Evolutionary conservation across 1,140 invertebrate genomes (phyloP).

Genomic region (Diorhabda elongata): DNA sequence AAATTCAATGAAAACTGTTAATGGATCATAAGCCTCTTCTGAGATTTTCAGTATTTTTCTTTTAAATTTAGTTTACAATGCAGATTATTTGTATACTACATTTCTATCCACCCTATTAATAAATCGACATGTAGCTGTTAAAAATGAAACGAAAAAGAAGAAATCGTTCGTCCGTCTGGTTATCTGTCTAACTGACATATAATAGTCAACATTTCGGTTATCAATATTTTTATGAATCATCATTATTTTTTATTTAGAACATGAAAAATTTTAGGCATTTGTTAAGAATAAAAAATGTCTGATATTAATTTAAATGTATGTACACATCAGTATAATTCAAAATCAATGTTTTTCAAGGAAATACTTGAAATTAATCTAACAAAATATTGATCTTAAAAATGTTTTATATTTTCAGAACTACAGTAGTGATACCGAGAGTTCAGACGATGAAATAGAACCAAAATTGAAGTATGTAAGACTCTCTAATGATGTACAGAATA

Average conservation of each 20-base stretch:
- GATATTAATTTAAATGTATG: constrained; percentile 23
- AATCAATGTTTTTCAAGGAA: neutral
- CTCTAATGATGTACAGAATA: constrained; percentile 79
- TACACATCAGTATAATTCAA: neutral
- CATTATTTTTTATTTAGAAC: constrained; percentile 10
- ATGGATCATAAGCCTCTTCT: no score
- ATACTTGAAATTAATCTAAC: neutral
- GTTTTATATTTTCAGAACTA: constrained; percentile 35
- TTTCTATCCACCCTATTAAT: neutral
- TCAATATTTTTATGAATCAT: constrained; percentile 11
- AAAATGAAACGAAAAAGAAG: constrained; percentile 1
- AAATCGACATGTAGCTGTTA: neutral
- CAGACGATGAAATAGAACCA: constrained; percentile 75
- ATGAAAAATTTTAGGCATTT: constrained; percentile 5
- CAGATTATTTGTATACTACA: neutral
- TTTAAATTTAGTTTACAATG: neutral
- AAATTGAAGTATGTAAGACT: constrained; percentile 89
- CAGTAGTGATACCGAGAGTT: constrained; percentile 50
- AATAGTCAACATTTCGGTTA: no score
- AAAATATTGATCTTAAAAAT: neutral
- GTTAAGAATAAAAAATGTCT: constrained; percentile 20
- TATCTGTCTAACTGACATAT: neutral
- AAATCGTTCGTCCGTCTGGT: neutral
- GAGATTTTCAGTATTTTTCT: no score
- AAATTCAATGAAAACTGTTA: no score